A percentile compares a stretch with the other conserved stretches of the same genome.
Evolutionary conservation across 2,797 vertebrate genomes (phyloP).

Genomic region (Brachyrhaphis roseni): DNA sequence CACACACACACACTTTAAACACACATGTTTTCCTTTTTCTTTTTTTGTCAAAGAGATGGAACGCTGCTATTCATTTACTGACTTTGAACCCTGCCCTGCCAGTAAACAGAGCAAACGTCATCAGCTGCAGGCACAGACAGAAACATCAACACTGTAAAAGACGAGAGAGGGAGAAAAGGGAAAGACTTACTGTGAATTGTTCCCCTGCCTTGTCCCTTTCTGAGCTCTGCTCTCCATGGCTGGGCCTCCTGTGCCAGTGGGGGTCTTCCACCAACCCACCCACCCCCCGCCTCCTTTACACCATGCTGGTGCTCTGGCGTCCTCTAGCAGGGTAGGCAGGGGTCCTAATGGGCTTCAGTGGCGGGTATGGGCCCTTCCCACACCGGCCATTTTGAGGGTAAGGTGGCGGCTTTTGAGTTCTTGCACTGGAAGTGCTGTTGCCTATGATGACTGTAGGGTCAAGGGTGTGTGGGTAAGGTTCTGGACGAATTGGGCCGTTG

Average conservation of each 20-base stretch:
- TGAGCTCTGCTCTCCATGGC: conserved; percentile 65
- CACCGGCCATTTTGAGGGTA: conserved; percentile 78
- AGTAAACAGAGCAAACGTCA: conserved; percentile 71
- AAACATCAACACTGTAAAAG: conserved; percentile 63
- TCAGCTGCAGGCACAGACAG: conserved; percentile 39
- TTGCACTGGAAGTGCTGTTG: conserved; percentile 56
- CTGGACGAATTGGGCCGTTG: conserved; percentile 27
- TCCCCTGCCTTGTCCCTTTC: conserved; percentile 66
- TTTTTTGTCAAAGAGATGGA: conserved; percentile 52
- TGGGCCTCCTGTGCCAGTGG: conserved; percentile 74
- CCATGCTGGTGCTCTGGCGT: conserved; percentile 77
- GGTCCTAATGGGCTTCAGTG: conserved; percentile 57
- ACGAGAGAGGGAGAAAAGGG: conserved; percentile 4
- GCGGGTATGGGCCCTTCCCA: conserved; percentile 57
- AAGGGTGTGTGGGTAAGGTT: conserved; percentile 47
- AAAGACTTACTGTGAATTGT: conserved; percentile 73
- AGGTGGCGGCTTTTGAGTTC: conserved; percentile 78
- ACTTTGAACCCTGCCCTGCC: conserved; percentile 65
- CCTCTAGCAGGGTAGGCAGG: conserved; percentile 67
- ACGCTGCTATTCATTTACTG: conserved; percentile 69
- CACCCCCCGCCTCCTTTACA: conserved; percentile 67
- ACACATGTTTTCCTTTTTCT: conserved; percentile 37
- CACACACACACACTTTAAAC: conserved; percentile 56
- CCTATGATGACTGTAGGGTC: conserved; percentile 63
- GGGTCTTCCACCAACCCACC: conserved; percentile 29